These are phyloP conservation scores for Zapus hudsonius DNA, from an alignment of 2,113 vertebrate species.

Conservation along the genomic window DNA sequence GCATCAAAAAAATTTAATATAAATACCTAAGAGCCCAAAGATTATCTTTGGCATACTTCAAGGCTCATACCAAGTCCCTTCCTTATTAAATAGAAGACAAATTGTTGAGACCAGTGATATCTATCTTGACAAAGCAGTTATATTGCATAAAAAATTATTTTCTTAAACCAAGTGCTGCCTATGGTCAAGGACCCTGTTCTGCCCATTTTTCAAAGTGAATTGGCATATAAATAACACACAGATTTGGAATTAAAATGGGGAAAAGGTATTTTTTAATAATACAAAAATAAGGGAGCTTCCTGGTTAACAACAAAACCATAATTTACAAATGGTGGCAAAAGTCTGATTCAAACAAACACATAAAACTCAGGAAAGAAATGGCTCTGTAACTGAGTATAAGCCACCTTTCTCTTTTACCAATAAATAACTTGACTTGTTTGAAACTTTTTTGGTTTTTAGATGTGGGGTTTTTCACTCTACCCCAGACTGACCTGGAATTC, in stretches of 20 bases:
- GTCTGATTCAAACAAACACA: not conserved
- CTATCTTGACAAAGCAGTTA: slow-evolving; percentile 6
- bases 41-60: not conserved
- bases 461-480: too few species aligned
- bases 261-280: not conserved
- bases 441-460: too few species aligned
- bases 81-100: slow-evolving; percentile 4
- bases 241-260: not conserved
- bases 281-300: not conserved
- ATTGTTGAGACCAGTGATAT: not conserved
- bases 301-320: not conserved
- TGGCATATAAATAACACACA: not conserved
- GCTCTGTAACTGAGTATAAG: not conserved
- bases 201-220: not conserved
- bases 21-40: not conserved
- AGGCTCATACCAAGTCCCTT: not conserved
- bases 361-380: slow-evolving; percentile 37
- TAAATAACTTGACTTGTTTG: not conserved
- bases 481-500: too few species aligned
- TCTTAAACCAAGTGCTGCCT: not conserved
- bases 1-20: not conserved
- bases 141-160: not conserved
- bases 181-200: not conserved
- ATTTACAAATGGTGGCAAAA: not conserved
- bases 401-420: slow-evolving; percentile 1